These are phyloP conservation scores for Scaptomyza graminum DNA, from an alignment of 1,140 invertebrate species.

Conservation along the genomic window DNA sequence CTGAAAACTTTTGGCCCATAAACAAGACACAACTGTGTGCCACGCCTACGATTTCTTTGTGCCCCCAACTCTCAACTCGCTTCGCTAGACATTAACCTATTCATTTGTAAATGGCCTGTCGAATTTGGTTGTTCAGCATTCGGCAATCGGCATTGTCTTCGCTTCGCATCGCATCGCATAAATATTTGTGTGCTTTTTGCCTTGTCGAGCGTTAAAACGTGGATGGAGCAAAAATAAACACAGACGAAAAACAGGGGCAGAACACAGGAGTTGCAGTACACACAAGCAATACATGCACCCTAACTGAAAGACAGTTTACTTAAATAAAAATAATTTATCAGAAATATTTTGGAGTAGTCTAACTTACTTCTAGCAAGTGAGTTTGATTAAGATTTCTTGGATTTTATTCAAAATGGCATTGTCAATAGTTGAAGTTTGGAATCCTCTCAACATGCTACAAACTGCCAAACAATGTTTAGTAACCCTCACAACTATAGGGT, in stretches of 20 bases:
- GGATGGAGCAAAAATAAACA: constrained; percentile 41
- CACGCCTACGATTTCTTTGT: neutral
- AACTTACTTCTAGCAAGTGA: neutral
- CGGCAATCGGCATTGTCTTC: constrained; percentile 42
- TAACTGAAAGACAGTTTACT: too few relatives aligned
- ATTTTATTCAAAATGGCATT: too few relatives aligned
- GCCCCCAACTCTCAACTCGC: neutral
- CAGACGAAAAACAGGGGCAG: constrained; percentile 29
- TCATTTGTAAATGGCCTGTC: constrained; percentile 81
- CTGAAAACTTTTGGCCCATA: constrained; percentile 66
- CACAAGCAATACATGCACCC: constrained; percentile 20
- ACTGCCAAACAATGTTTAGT: neutral
- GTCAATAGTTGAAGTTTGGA: too few relatives aligned
- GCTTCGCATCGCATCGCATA: constrained; percentile 65
- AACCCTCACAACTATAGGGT: neutral
- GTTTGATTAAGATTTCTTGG: neutral
- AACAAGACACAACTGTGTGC: constrained; percentile 46
- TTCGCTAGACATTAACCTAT: constrained; percentile 72
- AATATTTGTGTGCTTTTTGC: constrained; percentile 77
- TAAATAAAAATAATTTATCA: too few relatives aligned
- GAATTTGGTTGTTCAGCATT: constrained; percentile 63
- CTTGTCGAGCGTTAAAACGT: constrained; percentile 69
- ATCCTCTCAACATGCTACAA: too few relatives aligned
- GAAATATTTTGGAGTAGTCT: too few relatives aligned
- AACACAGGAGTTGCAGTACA: neutral